Base-by-base conservation (phyloP, 2,888 invertebrate genomes). In the Acanthosoma haemorrhoidale region DNA sequence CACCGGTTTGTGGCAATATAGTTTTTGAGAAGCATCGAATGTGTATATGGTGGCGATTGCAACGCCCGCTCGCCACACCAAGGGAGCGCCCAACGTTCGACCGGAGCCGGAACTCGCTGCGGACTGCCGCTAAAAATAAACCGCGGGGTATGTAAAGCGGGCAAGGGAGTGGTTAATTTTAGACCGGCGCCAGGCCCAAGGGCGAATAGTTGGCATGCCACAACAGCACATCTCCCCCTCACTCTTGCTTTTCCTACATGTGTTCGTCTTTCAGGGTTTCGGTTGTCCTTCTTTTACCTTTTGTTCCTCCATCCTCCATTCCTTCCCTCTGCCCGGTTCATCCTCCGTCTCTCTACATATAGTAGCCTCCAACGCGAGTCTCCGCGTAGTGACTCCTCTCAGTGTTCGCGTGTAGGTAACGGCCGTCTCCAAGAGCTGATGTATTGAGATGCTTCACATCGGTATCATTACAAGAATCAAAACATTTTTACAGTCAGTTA, bases 131-230 rank as follows among this genome's bases (percentile, higher is more conserved):
- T 51, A 51, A 51, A 51, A 64, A 38, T 31, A 41, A 21, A 4
- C 18, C 36, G 13, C n/a, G 32, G 39, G 64, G 29, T 64, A 64
- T 41, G 29, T 64, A 43, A 29, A 67, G 57, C 67, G 31, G 66
- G 16, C 16, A 43, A 32, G 67, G 67, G 67, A 51, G 43, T 67
- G 67, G 67, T 36, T 67, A 67, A 67, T 67, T 67, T 67, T 67
- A 67, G 67, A 39, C 67, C 31, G 67, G 51, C 67, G 67, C 67
- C 67, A 67, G n/a, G 8, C n/a, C 21, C 67, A 67, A 67, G 67
- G 67, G 18, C 67, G 31, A 39, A 66, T 66, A 21, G 31, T n/a
- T 39, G 13, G 43, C 67, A 67, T 67, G 16, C 67, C 67, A 32
- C 36, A 15, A 32, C 11, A 60, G 34, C 16, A 9, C 34, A 41